Evolutionary conservation across 2,888 invertebrate genomes (phyloP), one percentile per base, ranked within the genome.

Genomic region (Helobdella robusta): DNA sequence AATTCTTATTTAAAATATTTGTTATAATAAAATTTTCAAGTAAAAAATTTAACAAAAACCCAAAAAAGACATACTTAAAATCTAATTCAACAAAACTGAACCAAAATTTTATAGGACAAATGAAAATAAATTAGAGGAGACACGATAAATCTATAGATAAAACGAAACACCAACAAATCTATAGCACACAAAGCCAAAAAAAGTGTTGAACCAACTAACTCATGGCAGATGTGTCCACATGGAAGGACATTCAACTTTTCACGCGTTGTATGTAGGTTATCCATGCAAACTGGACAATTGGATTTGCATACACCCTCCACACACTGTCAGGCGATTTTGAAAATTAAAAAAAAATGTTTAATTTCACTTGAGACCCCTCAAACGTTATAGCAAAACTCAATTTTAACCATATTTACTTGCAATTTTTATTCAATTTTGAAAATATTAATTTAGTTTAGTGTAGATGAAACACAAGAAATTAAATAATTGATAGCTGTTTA

Each of bases 251-350:
- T 89, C 79, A 89, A 89, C 61, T 89, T 88, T 76, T 88, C 88
- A 69, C 91, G 84, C 8, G 91, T 91, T 18, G 91, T 90, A 81
- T 91, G 91, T 74, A 92, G 89, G 78, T 91, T 89, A 72, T 91
- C 91, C 69, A 90, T 81, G 74, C 91, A 92, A 40, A 91, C 89
- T 0, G 91, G 89, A 77, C 91, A 92, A 81, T 90, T 89, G 5
- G 88, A 85, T 6, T 88, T 85, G 18, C 90, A 89, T 36, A 89
- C 88, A 75, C 90, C 90, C 79, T 90, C 91, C 6, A 91, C 88
- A 75, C 91, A 91, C 89, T 91, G 81, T 15, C 81, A 63, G n/a
- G 25, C 48, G 6, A 23, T n/a, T n/a, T n/a, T n/a, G n/a, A n/a
- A n/a, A n/a, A n/a, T n/a, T n/a, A n/a, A n/a, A n/a, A n/a, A n/a